These are phyloP conservation scores for Himantopus leucocephalus DNA, from an alignment of 2,113 vertebrate genomes.

Conservation along the genomic window DNA sequence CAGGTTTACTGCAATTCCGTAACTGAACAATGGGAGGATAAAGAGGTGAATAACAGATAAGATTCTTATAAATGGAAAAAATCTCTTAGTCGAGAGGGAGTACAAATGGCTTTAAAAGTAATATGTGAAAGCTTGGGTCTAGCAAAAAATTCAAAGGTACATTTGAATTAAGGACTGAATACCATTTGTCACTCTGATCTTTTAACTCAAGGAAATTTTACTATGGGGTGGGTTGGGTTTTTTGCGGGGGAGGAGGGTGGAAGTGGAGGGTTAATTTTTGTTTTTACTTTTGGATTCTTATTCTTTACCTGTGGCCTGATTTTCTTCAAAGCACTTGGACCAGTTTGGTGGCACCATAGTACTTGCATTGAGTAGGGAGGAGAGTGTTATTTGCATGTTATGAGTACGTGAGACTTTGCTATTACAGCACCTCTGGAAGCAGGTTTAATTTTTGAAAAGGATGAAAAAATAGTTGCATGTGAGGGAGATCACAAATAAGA, in stretches of 20 bases:
- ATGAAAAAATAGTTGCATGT: background rate
- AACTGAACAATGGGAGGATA: background rate
- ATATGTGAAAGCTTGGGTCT: background rate
- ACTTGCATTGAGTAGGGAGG: background rate
- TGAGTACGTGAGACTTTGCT: background rate
- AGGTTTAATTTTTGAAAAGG: background rate
- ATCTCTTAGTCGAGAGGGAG: background rate
- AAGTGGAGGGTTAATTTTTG: background rate
- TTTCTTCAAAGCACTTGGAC: background rate
- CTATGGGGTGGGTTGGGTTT: background rate
- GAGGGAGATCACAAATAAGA: background rate
- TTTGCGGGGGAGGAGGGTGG: fast-evolving
- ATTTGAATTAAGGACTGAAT: background rate
- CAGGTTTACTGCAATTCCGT: background rate
- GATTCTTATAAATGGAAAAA: background rate
- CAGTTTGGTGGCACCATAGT: background rate
- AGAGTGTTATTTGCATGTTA: background rate
- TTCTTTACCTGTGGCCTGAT: background rate
- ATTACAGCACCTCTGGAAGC: background rate
- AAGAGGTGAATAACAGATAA: background rate
- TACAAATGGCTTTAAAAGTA: background rate
- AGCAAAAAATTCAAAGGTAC: background rate
- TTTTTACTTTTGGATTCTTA: background rate
- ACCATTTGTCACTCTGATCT: background rate
- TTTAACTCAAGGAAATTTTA: background rate